Base-by-base conservation (phyloP, 2,888 invertebrate species). In the Athalia circularis region DNA sequence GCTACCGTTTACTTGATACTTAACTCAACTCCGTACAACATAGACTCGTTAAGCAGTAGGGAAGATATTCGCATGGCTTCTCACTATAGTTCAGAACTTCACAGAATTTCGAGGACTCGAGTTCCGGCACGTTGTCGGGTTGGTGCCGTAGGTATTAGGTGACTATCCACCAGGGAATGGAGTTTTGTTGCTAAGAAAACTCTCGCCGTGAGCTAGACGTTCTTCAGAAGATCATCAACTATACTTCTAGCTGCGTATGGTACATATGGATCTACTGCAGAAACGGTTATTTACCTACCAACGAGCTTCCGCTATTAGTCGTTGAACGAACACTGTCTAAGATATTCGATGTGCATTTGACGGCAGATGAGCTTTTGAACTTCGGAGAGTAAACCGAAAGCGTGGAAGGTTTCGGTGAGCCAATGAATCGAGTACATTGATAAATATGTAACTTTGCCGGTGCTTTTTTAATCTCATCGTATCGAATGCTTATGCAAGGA, bases 21-120 rank as follows among this genome's bases (percentile, higher is more conserved):
- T 50, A 75, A 72, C 75, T 64, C 15, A 57, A 75, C 75, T 75
- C 62, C 9, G 50, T 48, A 62, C 62, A 29, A 29, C 43, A 48
- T 61, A 75, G 75, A 29, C 75, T 75, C 75, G 62, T 75, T 75
- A 75, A 75, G 62, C 75, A 75, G 75, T 75, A 43, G 75, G 43
- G 52, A 62, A 75, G 75, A 62, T 75, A 75, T 52, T 75, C 64
- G 50, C 75, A 75, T 75, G 75, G 64, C 62, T 64, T 75, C 75
- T 75, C 75, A 64, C 61, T 64, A 75, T 75, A 75, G 62, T 75
- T 75, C 75, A 62, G 48, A 75, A 64, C 75, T 75, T 75, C 29
- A 62, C 62, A 59, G 75, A 52, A 75, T 75, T 50, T 62, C 75
- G 62, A 75, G 50, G 61, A 72, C 13, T 59, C 50, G 62, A 62